Base-by-base conservation (phyloP, 2,113 vertebrate species). In the Arizona elegans region DNA sequence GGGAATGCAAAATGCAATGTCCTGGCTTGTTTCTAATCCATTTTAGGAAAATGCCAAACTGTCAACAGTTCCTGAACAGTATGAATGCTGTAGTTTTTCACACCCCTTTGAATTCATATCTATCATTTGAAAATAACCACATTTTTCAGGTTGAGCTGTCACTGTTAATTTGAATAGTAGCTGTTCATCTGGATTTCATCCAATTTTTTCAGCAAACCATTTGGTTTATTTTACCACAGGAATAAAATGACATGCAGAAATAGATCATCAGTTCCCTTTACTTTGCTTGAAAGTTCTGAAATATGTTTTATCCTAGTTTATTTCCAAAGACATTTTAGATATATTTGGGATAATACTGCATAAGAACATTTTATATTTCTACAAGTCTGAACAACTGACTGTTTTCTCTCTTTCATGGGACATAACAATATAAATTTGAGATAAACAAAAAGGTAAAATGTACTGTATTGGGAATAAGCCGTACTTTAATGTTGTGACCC, bases 91-190 rank as follows among this genome's bases (percentile, higher is more conserved):
- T 89, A 94, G 95, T 96, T 96, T 96, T 97, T 97, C 97, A 97
- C 97, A 97, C 95, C 92, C 95, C 93, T 98, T 98, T 98, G 97
- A 97, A 96, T 97, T 97, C 95, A 94, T 97, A 98, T 98, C 98
- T 97, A 95, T 98, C 98, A 97, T 95, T 96, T 94, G 96, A 97
- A 98, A 98, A 97, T 96, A 97, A 97, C 96, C 52, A 96, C 97
- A 96, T 97, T 95, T 97, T 96, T 93, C 94, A 95, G 95, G 97
- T 96, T 96, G 95, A 97, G 96, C 97, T 97, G 98, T 98, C 98
- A 97, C 96, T 97, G 95, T 97, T 96, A 96, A 97, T 98, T 97
- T 97, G 95, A 97, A 96, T 95, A 97, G 96, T 97, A 90, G 92
- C 95, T 96, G 95, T 95, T 97, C 86, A 58, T 56, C 90, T 97